These are phyloP conservation scores for Gymnodraco acuticeps DNA, from an alignment of 2,797 vertebrate genomes.

Conservation along the genomic window DNA sequence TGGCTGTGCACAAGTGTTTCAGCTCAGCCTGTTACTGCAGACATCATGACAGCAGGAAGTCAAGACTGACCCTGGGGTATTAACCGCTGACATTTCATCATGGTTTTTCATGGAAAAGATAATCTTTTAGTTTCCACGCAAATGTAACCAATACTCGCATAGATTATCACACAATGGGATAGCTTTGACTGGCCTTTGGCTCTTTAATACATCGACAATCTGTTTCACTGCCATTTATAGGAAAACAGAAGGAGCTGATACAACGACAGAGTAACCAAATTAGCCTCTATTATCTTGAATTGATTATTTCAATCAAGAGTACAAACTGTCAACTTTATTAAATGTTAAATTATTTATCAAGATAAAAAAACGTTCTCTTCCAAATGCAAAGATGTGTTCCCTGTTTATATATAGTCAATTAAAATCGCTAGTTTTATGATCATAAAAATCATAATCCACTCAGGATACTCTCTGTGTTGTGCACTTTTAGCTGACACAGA, in stretches of 20 bases:
- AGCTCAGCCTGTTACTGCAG: conserved; percentile 34
- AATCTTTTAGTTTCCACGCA: conserved; percentile 39
- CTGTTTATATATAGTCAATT: too few relatives aligned
- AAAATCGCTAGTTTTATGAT: too few relatives aligned
- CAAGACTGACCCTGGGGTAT: not conserved
- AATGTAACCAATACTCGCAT: conserved; percentile 45
- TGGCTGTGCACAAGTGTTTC: conserved; percentile 11
- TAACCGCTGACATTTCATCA: conserved; percentile 49
- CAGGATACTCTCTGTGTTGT: conserved; percentile 58
- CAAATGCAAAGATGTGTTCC: too few relatives aligned
- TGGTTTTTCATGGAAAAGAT: conserved; percentile 42
- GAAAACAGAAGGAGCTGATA: conserved; percentile 13
- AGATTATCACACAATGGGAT: conserved; percentile 59
- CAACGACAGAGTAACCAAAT: not conserved
- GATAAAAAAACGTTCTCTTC: too few relatives aligned
- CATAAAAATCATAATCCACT: conserved; percentile 41
- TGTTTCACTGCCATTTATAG: conserved; percentile 29
- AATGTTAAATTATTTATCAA: too few relatives aligned
- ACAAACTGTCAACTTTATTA: too few relatives aligned
- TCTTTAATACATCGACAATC: conserved; percentile 39
- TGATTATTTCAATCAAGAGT: too few relatives aligned
- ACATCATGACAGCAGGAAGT: conserved; percentile 11
- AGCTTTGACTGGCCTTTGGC: conserved; percentile 34
- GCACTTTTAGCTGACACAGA: not conserved
- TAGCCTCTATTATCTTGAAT: not conserved